phyloP scores from a whole-genome alignment of 1,140 invertebrate species.

The Drosophila kanapiae region DNA sequence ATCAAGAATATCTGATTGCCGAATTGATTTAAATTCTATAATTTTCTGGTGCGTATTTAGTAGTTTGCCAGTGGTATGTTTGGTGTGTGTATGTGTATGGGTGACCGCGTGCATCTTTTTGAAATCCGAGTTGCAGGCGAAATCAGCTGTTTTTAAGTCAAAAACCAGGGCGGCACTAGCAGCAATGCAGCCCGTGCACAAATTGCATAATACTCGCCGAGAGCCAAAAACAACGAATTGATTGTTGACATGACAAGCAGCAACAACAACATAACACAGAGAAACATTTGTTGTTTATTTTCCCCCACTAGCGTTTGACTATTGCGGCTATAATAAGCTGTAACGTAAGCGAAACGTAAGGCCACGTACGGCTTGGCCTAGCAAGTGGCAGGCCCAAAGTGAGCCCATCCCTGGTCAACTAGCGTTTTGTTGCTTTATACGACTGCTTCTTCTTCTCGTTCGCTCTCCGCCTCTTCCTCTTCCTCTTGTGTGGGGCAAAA shows the following conservation, averaged over 20 bases:
- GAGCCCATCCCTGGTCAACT: conserved; percentile 27
- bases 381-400: conserved; percentile 29
- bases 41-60: conserved; percentile 54
- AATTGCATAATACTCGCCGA: conserved; percentile 40
- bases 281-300: conserved; percentile 6
- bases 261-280: not conserved
- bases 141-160: conserved; percentile 44
- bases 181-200: conserved; percentile 17
- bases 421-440: conserved; percentile 27
- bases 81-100: conserved; percentile 11
- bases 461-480: conserved; percentile 32
- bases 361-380: conserved; percentile 6
- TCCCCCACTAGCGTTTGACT: not conserved
- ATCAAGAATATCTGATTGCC: conserved; percentile 10
- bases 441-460: conserved; percentile 12
- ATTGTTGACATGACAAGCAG: conserved; percentile 2
- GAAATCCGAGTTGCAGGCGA: conserved; percentile 43
- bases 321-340: not conserved
- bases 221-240: not conserved
- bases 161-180: conserved; percentile 33
- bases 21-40: conserved; percentile 10
- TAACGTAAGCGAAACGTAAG: conserved; percentile 31
- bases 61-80: not conserved
- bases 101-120: conserved; percentile 51
- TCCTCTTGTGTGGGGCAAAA: conserved; percentile 26